A percentile compares a stretch with the other conserved stretches of the same genome.
Evolutionary conservation across 2,888 invertebrate species (phyloP).

Genomic region (Tetragonula carbonaria): DNA sequence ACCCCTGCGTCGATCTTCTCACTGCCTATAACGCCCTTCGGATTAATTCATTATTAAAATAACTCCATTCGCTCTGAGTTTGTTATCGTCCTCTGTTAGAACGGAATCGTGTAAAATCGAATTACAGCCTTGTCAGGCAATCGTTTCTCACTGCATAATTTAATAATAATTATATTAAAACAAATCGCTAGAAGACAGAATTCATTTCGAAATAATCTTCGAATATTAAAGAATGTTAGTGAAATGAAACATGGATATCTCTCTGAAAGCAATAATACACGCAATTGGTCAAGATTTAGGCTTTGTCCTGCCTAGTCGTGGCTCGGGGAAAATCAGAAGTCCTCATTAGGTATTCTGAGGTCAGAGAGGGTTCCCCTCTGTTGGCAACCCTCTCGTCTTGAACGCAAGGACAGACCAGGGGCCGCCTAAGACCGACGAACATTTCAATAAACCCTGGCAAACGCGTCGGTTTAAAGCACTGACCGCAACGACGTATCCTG

Average conservation of each 20-base stretch:
- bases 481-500: constrained; percentile 72
- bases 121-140: constrained; percentile 17
- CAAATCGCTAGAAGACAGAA: neutral
- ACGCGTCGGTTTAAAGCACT: constrained; percentile 75
- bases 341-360: constrained; percentile 80
- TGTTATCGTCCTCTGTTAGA: constrained; percentile 60
- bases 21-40: constrained; percentile 62
- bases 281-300: constrained; percentile 53
- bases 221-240: neutral
- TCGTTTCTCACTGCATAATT: neutral
- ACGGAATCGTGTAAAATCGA: constrained; percentile 52
- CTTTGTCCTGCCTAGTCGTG: constrained; percentile 16
- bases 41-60: constrained; percentile 77
- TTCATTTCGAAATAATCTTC: neutral
- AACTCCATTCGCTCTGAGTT: constrained; percentile 59
- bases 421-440: constrained; percentile 80
- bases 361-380: constrained; percentile 57
- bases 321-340: constrained; percentile 76
- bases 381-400: constrained; percentile 62
- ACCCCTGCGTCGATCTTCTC: constrained; percentile 62
- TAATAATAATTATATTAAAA: no score
- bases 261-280: constrained; percentile 46
- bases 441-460: constrained; percentile 82
- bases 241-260: neutral
- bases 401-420: constrained; percentile 38